Conservation (phyloP, 64 coral and sea anemone species). For the Astreopora myriophthalma region DNA sequence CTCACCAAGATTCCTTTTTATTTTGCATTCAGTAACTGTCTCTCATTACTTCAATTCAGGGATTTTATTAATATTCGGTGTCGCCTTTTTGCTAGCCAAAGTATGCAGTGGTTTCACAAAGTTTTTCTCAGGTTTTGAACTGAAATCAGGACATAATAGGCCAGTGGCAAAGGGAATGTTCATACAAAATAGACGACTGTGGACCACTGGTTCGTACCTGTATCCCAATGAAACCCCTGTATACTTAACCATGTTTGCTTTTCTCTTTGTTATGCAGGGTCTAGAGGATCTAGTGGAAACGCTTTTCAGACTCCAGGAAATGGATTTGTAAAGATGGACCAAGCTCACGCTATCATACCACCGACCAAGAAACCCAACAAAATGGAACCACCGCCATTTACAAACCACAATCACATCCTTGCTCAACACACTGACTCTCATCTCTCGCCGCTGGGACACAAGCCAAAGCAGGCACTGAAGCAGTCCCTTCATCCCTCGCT, state of each 20-base stretch:
- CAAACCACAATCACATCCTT: slow-evolving; percentile 84
- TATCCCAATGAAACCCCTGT: background rate
- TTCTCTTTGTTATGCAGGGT: slow-evolving; percentile 12
- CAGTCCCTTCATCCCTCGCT: slow-evolving; percentile 56
- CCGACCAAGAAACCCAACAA: slow-evolving; percentile 33
- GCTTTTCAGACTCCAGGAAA: slow-evolving; percentile 49
- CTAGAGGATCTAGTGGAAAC: slow-evolving; percentile 26
- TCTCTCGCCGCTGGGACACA: slow-evolving; percentile 67
- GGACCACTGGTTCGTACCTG: no score
- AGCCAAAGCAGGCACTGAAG: slow-evolving; percentile 58
- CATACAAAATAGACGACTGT: no score
- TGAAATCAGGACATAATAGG: no score
- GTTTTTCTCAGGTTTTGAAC: no score
- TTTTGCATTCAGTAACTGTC: no score
- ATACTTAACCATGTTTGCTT: background rate
- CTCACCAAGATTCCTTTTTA: no score
- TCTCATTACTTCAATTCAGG: no score
- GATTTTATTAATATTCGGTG: no score
- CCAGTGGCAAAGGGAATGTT: no score
- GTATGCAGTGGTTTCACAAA: no score
- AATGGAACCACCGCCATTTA: slow-evolving; percentile 37
- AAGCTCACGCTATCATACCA: background rate
- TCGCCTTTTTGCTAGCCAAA: no score
- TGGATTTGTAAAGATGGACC: slow-evolving; percentile 50
- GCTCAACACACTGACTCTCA: slow-evolving; percentile 48